Base-by-base conservation (phyloP, 2,797 vertebrate genomes). In the Bradypodion ventrale region DNA sequence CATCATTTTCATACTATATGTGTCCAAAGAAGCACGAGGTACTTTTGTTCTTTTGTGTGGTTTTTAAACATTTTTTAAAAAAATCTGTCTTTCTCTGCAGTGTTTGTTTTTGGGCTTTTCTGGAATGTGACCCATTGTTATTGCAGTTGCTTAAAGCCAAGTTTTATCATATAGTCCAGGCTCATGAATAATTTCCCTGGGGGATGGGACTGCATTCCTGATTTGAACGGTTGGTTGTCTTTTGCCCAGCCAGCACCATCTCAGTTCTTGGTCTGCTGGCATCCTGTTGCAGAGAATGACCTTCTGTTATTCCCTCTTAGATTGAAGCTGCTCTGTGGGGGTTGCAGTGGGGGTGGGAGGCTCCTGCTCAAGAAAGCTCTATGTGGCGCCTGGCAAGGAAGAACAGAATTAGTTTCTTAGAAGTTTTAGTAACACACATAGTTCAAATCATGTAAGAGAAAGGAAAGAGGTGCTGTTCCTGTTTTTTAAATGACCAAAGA, bases 51-150 rank as follows among this genome's bases (percentile, higher is more conserved):
- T 32, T 29, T 5, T 23, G 5, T 32, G 21, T 56, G 16, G 15
- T 49, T 27, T 59, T 29, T n/a, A n/a, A n/a, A n/a, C n/a, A n/a
- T 16, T 29, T 16, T 7, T n/a, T n/a, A 21, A n/a, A n/a, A n/a
- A n/a, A 1, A 2, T 32, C 7, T 52, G 63, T 59, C 49, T 21
- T 70, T 81, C 19, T 62, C 65, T 49, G 73, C 90, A 93, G 82
- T 89, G 91, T 95, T 95, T 96, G 93, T 95, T 80, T 75, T 87
- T 90, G 81, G n/a, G 86, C 89, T 90, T 84, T 89, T 93, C 87
- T 95, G 96, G 95, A 96, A 96, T 96, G 94, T 83, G 80, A 80
- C 90, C 88, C 89, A 94, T 95, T 96, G 95, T 96, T 95, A 92
- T 94, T 90, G 66, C 87, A 16, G 84, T 87, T 91, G 91, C 93